Evolutionary conservation across 2,113 vertebrate species (phyloP).

Genomic region (Oncorhynchus nerka): DNA sequence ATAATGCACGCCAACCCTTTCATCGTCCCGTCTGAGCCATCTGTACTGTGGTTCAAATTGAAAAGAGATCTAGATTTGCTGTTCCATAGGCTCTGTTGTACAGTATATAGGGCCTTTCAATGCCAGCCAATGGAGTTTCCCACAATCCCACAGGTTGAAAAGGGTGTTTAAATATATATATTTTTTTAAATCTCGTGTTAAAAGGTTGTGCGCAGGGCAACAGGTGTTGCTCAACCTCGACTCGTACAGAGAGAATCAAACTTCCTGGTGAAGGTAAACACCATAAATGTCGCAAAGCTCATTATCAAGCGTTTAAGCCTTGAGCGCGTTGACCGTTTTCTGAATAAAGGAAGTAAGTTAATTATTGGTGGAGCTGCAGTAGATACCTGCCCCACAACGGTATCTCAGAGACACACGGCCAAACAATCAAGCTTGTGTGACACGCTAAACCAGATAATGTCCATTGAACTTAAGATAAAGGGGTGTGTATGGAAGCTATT

Average conservation of each 20-base stretch:
- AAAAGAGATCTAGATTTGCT: slow-evolving; percentile 57
- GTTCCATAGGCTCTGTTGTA: slow-evolving; percentile 36
- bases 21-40: slow-evolving; percentile 33
- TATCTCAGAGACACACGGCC: background rate
- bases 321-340: slow-evolving; percentile 8
- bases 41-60: slow-evolving; percentile 33
- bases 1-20: slow-evolving; percentile 57
- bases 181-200: slow-evolving; percentile 49
- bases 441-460: slow-evolving; percentile 4
- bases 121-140: slow-evolving; percentile 49
- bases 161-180: slow-evolving; percentile 13
- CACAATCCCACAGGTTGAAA: slow-evolving; percentile 47
- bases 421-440: slow-evolving; percentile 19
- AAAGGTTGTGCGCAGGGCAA: slow-evolving; percentile 58
- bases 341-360: slow-evolving; percentile 52
- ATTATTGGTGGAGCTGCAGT: slow-evolving; percentile 48
- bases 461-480: background rate
- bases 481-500: background rate
- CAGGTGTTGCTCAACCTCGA: slow-evolving; percentile 57
- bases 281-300: slow-evolving; percentile 41
- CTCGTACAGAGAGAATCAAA: slow-evolving; percentile 39
- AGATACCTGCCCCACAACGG: slow-evolving; percentile 24
- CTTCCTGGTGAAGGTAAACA: slow-evolving; percentile 51
- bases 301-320: slow-evolving; percentile 55
- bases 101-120: slow-evolving; percentile 26